Conservation (phyloP, 2,888 invertebrate genomes). For the Leptinotarsa rubiginosa region DNA sequence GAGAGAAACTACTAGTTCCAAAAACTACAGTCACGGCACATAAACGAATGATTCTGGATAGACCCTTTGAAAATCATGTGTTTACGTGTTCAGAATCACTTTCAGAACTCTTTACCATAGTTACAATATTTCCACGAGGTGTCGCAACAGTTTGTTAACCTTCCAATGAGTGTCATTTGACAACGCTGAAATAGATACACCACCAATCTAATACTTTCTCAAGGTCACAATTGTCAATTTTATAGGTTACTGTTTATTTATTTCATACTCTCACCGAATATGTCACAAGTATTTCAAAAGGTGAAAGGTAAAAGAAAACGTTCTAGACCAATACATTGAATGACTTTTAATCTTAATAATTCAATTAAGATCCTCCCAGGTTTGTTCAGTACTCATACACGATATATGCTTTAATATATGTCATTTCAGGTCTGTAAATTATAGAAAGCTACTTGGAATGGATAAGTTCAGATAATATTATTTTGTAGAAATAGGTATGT, state of each 20-base stretch:
- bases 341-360: conserved; percentile 36
- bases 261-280: not conserved
- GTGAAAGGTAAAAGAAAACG: not conserved
- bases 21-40: no score
- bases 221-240: not conserved
- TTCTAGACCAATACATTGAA: conserved; percentile 25
- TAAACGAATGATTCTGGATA: no score
- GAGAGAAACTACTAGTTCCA: no score
- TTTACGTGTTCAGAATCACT: no score
- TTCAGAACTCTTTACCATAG: no score
- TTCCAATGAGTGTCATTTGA: no score
- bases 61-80: no score
- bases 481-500: not conserved
- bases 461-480: not conserved
- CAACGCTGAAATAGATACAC: no score
- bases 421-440: not conserved
- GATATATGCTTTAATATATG: not conserved
- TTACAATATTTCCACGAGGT: no score
- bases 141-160: no score
- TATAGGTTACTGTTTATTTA: not conserved
- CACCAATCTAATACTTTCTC: no score
- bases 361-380: conserved; percentile 27
- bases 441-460: not conserved
- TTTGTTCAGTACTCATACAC: conserved; percentile 6
- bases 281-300: not conserved